phyloP scores from a whole-genome alignment of 2,888 invertebrate species.

The Buathra laborator region DNA sequence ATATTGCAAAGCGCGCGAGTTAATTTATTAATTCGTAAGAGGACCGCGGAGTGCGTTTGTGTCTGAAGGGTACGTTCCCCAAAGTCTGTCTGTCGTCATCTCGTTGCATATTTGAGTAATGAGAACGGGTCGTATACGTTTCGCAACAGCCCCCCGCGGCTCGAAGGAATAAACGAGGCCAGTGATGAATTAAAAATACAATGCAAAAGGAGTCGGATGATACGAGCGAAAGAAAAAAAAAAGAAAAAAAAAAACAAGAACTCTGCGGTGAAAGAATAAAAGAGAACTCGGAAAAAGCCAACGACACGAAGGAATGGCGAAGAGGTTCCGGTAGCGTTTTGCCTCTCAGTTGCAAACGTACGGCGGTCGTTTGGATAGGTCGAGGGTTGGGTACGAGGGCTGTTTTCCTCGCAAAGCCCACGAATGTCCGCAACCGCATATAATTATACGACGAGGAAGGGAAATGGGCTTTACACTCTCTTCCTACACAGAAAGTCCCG shows the following conservation, averaged over 20 bases:
- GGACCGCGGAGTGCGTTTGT: not conserved
- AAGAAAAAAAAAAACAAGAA: not conserved
- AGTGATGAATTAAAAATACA: slow-evolving; percentile 18
- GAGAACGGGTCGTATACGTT: slow-evolving; percentile 2
- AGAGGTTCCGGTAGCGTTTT: slow-evolving; percentile 48
- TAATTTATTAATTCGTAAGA: slow-evolving; percentile 18
- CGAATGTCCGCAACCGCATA: slow-evolving; percentile 38
- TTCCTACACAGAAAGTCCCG: not conserved
- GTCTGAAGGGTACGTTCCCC: not conserved
- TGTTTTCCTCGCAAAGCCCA: slow-evolving; percentile 21
- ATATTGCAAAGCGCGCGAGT: slow-evolving; percentile 6
- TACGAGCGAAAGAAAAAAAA: not conserved
- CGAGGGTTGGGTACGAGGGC: not conserved
- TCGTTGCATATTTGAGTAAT: slow-evolving; percentile 25
- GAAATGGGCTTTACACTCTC: slow-evolving; percentile 1
- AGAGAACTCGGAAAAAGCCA: slow-evolving; percentile 33
- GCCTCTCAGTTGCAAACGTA: slow-evolving; percentile 25
- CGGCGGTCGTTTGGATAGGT: slow-evolving; percentile 34
- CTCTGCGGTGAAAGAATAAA: not conserved
- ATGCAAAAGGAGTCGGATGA: not conserved
- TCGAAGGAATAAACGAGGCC: not conserved
- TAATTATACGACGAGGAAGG: slow-evolving; percentile 33
- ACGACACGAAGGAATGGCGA: slow-evolving; percentile 16
- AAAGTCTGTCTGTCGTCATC: not conserved
- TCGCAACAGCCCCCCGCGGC: not conserved